These are phyloP conservation scores for Platysternon megacephalum DNA, from an alignment of 2,113 vertebrate genomes.

Conservation along the genomic window DNA sequence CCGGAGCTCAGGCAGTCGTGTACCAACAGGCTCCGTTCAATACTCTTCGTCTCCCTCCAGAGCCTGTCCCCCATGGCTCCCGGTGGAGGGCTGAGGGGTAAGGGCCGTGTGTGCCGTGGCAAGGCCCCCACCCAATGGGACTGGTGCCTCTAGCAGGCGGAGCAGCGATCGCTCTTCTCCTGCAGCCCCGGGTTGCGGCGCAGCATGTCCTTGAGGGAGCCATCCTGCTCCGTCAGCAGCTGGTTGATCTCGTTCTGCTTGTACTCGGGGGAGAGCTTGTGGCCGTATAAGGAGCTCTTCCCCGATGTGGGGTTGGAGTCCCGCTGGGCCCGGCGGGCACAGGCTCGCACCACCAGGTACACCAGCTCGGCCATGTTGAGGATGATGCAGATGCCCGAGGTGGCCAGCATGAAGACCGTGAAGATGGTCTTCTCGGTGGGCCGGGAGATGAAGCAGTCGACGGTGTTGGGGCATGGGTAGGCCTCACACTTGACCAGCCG, in stretches of 20 bases:
- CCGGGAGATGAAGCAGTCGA: conserved; percentile 97
- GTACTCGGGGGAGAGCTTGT: conserved; percentile 87
- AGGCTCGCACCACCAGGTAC: conserved; percentile 89
- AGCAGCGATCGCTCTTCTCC: conserved; percentile 84
- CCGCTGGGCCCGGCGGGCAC: conserved; percentile 80
- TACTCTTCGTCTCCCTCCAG: not conserved
- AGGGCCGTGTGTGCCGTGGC: not conserved
- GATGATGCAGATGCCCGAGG: conserved; percentile 93
- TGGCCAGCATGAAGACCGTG: conserved; percentile 95
- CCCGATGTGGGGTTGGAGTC: conserved; percentile 80
- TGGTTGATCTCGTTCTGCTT: conserved; percentile 96
- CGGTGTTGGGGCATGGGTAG: conserved; percentile 96
- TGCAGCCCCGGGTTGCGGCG: conserved; percentile 78
- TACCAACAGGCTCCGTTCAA: not conserved
- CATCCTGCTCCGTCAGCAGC: conserved; percentile 81
- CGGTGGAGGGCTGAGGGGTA: not conserved
- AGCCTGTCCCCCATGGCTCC: not conserved
- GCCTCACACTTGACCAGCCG: conserved; percentile 95
- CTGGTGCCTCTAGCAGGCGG: conserved; percentile 74
- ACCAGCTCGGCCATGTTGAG: conserved; percentile 95
- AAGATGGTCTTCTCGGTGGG: conserved; percentile 98
- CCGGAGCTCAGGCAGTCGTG: not conserved
- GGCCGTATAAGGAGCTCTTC: conserved; percentile 87
- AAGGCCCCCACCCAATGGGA: rapidly evolving
- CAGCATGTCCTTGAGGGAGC: conserved; percentile 84